Evolutionary conservation across 2,113 vertebrate species (phyloP).

Genomic region (Festucalex cinctus): DNA sequence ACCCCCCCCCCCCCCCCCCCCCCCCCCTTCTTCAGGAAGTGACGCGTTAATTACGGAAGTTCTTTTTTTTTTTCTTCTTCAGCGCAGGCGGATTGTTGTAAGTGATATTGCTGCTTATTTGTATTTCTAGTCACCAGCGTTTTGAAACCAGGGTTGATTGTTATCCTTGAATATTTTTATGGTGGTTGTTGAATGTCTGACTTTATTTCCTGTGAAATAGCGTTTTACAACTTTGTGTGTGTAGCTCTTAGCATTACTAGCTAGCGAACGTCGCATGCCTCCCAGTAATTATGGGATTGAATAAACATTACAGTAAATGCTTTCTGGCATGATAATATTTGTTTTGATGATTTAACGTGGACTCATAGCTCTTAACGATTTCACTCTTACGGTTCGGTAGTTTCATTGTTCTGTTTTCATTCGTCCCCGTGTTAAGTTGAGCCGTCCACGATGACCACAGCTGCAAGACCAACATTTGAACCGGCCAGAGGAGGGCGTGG

Average conservation of each 20-base stretch:
- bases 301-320: neutral
- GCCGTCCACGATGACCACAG: slow-evolving; percentile 87
- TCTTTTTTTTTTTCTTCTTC: slow-evolving; percentile 13
- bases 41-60: slow-evolving; percentile 3
- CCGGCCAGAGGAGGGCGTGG: slow-evolving; percentile 93
- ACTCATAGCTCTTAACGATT: neutral
- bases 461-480: slow-evolving; percentile 95
- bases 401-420: neutral
- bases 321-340: neutral
- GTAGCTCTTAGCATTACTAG: slow-evolving; percentile 12
- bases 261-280: slow-evolving; percentile 3
- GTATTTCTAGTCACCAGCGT: fast-evolving
- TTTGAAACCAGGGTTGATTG: fast-evolving
- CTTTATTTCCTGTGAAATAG: neutral
- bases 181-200: fast-evolving
- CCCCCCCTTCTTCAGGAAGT: too few relatives aligned
- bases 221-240: slow-evolving; percentile 10
- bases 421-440: slow-evolving; percentile 11
- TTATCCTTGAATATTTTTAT: fast-evolving
- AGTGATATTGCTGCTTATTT: slow-evolving; percentile 11
- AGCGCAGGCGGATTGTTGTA: slow-evolving; percentile 36
- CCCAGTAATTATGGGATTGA: too few relatives aligned
- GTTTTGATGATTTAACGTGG: neutral
- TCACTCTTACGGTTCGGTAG: neutral
- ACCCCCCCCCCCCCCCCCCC: too few relatives aligned